Base-by-base conservation (phyloP, 2,113 vertebrate genomes). In the Hassar affinis region DNA sequence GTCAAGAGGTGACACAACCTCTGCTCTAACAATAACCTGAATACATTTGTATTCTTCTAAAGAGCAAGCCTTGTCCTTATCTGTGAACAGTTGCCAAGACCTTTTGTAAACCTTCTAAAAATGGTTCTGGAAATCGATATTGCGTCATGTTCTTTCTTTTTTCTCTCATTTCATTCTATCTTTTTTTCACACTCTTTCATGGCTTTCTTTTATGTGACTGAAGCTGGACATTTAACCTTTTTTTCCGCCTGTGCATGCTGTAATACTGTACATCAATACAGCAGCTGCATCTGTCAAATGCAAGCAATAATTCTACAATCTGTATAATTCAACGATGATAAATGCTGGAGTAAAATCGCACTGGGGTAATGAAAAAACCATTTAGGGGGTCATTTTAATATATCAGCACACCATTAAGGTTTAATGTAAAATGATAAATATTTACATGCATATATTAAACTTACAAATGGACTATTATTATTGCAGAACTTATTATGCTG, bases 381-480 rank as follows among this genome's bases (percentile, higher is more conserved):
- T 86, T 87, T 85, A 71, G 1, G 75, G 57, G 82, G 69, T 62
- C 80, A 76, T 88, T 88, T 80, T 81, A 82, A 72, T 68, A 77
- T 77, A 47, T 35, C 78, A 71, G 25, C 76, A 86, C 75, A 69
- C 66, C 56, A 85, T 87, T 85, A 85, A 49, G 42, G 59, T 66
- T 87, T 79, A 64, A 18, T 72, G 66, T 85, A 82, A 85, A 82
- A 77, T 78, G 81, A 77, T 54, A 83, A 52, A 77, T 75, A 81
- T 88, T 81, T 72, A 86, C 84, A 79, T 74, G 57, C 57, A 84
- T 47, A 84, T 57, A 84, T 90, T 85, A 90, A 85, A 83, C 52
- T 75, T 77, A 89, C 56, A 87, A 54, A 42, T 42, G 38, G 3
- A 47, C 10, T 68, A 20, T 85, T 86, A 30, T 52, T 51, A 52